A percentile compares a stretch with the other conserved stretches of the same genome.
phyloP scores from a whole-genome alignment of 1,140 invertebrate genomes.

The Drosophila triauraria region DNA sequence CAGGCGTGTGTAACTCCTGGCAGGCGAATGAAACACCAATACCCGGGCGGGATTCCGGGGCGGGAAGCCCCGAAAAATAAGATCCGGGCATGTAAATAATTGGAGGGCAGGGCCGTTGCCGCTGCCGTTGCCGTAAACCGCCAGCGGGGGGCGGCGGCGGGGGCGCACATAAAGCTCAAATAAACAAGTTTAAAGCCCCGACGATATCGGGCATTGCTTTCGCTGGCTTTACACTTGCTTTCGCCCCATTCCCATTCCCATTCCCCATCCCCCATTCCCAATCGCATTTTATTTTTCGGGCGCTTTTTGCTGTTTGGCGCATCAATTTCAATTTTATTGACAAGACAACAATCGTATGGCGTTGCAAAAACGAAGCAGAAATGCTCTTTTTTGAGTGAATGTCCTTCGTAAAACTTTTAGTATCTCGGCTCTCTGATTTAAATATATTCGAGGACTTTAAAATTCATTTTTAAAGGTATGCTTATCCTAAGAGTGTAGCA shows the following conservation, averaged over 20 bases:
- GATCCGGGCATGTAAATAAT: constrained; percentile 75
- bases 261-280: constrained; percentile 15
- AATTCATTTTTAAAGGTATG: no score
- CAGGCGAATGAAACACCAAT: constrained; percentile 53
- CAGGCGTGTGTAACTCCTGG: constrained; percentile 59
- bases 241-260: constrained; percentile 9
- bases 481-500: no score
- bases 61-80: constrained; percentile 56
- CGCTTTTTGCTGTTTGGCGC: constrained; percentile 71
- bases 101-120: constrained; percentile 48
- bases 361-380: constrained; percentile 19
- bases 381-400: constrained; percentile 39
- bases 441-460: constrained; percentile 1
- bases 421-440: neutral
- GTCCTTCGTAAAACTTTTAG: constrained; percentile 12
- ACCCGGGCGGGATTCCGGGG: constrained; percentile 2
- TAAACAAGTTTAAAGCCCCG: constrained; percentile 75
- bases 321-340: constrained; percentile 84
- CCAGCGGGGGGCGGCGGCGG: constrained; percentile 24
- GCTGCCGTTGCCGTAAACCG: constrained; percentile 22
- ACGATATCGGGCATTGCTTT: constrained; percentile 59
- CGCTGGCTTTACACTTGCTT: constrained; percentile 58
- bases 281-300: constrained; percentile 77
- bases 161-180: constrained; percentile 69
- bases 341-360: constrained; percentile 43